Conservation (phyloP, 2,888 invertebrate genomes). For the Rhorus exstirpatorius region DNA sequence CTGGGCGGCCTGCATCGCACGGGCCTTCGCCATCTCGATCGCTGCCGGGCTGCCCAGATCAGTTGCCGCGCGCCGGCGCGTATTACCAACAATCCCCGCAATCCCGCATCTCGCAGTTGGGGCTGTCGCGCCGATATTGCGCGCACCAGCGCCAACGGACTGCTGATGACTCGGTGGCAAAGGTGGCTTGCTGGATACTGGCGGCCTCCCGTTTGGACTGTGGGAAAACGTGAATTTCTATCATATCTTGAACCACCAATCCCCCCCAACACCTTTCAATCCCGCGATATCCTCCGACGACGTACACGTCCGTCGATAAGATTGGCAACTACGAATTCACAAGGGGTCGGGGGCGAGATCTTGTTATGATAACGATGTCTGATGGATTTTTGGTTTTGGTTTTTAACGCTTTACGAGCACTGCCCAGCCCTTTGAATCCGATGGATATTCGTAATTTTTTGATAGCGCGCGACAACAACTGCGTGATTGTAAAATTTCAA, state of each 20-base stretch:
- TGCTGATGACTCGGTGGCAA: constrained; percentile 80
- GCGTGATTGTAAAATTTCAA: too few relatives aligned
- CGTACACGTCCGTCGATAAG: constrained; percentile 36
- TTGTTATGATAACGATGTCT: too few relatives aligned
- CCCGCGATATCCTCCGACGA: too few relatives aligned
- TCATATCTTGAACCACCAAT: constrained; percentile 6
- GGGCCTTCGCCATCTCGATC: constrained; percentile 86
- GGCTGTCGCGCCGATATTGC: constrained; percentile 82
- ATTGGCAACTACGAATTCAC: constrained; percentile 2
- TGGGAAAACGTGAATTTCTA: constrained; percentile 50
- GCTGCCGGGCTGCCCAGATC: constrained; percentile 85
- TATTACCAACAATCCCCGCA: constrained; percentile 70
- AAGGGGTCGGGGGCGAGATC: too few relatives aligned
- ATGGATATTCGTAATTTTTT: too few relatives aligned
- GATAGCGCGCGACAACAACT: too few relatives aligned
- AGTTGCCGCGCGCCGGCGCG: constrained; percentile 86
- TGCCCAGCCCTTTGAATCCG: too few relatives aligned
- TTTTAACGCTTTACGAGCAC: too few relatives aligned
- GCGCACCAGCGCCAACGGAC: constrained; percentile 70
- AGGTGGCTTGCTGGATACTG: constrained; percentile 84
- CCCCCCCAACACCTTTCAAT: background rate
- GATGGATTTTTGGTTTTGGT: too few relatives aligned
- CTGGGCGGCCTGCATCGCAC: constrained; percentile 85
- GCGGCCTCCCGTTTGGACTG: constrained; percentile 84
- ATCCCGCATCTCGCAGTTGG: constrained; percentile 81